Conservation (phyloP, 30 jellyfish, hydroid and myxozoan genomes). For the Clytia hemisphaerica region DNA sequence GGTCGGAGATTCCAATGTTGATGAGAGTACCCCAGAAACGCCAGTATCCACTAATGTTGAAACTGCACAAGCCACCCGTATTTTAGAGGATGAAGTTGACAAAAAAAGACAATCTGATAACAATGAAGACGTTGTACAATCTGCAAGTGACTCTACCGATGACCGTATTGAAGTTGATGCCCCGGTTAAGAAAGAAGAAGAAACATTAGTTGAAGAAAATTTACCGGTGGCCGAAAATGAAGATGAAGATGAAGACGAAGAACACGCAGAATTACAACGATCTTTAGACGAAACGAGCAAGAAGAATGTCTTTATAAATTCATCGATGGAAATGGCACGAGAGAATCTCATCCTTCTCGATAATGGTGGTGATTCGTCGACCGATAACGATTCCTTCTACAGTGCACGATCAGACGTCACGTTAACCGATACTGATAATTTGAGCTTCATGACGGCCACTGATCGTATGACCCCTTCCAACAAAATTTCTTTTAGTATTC, state of each 20-base stretch:
- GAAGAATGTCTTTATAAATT: constrained; percentile 10
- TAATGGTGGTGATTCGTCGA: constrained; percentile 57
- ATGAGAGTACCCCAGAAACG: background rate
- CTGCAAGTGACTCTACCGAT: too few species aligned
- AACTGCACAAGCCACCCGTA: too few species aligned
- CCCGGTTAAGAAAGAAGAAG: too few species aligned
- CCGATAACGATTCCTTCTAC: constrained; percentile 41
- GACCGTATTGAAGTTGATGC: too few species aligned
- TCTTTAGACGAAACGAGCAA: constrained; percentile 34
- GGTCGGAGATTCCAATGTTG: background rate
- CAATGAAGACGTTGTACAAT: too few species aligned
- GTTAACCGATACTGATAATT: constrained; percentile 30
- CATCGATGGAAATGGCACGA: constrained; percentile 57
- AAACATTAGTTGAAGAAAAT: background rate
- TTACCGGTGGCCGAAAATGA: background rate
- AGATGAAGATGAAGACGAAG: background rate
- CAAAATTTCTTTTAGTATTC: constrained; percentile 22
- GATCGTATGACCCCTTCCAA: constrained; percentile 7
- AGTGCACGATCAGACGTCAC: constrained; percentile 87
- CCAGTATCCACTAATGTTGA: too few species aligned
- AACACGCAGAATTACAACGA: constrained; percentile 12
- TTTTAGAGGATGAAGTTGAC: constrained; percentile 1
- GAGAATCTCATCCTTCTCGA: constrained; percentile 50
- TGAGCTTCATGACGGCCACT: constrained; percentile 8
- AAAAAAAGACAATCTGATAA: background rate